These are phyloP conservation scores for Brachionus asplanchnoidis DNA, from an alignment of 1,140 invertebrate species.

Conservation along the genomic window DNA sequence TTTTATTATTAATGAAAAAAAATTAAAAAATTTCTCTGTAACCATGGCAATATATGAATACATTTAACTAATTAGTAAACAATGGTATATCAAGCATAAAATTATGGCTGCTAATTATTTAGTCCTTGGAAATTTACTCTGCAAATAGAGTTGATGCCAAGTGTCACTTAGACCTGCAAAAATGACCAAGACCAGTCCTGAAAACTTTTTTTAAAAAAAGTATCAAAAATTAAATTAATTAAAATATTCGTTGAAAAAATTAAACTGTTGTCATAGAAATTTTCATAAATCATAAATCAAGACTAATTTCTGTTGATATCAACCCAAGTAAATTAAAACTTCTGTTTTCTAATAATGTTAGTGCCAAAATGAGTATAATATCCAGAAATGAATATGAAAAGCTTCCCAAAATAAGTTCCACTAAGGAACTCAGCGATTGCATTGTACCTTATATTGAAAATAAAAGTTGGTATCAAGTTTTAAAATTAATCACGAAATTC, in stretches of 20 bases:
- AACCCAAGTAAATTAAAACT: neutral
- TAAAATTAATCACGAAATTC: neutral
- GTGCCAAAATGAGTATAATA: neutral
- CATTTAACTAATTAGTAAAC: neutral
- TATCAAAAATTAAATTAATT: neutral
- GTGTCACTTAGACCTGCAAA: neutral
- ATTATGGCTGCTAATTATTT: neutral
- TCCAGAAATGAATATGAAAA: conserved; percentile 38
- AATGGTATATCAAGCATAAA: neutral
- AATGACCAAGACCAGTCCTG: neutral
- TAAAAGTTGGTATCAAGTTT: conserved; percentile 12
- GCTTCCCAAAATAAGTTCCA: conserved; percentile 34
- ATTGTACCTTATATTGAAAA: conserved; percentile 38
- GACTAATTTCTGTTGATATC: neutral
- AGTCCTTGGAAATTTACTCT: neutral
- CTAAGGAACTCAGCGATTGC: conserved; percentile 12
- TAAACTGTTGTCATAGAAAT: neutral
- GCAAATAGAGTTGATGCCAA: neutral
- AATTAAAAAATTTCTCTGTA: neutral
- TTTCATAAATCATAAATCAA: neutral
- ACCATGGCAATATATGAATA: neutral
- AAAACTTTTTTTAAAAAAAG: neutral
- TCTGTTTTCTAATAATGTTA: conserved; percentile 23
- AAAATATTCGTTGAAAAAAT: neutral
- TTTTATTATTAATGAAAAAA: neutral